Conservation (phyloP, 2,797 vertebrate species). For the Rhincodon typus region DNA sequence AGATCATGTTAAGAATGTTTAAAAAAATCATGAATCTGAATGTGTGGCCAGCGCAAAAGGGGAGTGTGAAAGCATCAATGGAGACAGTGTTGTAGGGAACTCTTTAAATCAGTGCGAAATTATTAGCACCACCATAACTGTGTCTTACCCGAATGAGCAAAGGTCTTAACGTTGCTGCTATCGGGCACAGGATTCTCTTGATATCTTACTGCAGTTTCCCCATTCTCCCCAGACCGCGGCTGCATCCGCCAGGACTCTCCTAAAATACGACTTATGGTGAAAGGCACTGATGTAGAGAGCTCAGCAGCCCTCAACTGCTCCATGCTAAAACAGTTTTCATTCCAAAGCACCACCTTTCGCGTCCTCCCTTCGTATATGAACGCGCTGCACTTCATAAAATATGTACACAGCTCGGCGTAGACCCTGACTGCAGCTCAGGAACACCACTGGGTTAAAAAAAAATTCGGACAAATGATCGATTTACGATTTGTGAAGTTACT, state of each 20-base stretch:
- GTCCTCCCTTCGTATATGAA: not conserved
- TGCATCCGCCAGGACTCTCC: not conserved
- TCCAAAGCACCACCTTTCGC: not conserved
- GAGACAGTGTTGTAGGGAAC: not conserved
- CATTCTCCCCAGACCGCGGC: not conserved
- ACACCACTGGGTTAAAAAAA: not conserved
- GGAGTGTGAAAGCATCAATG: not conserved
- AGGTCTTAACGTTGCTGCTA: not conserved
- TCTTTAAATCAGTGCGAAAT: not conserved
- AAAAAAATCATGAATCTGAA: not conserved
- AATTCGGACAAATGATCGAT: conserved; percentile 13
- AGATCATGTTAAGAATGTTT: not conserved
- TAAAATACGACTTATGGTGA: conserved; percentile 34
- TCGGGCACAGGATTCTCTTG: not conserved
- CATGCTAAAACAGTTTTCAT: not conserved
- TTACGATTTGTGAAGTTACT: conserved; percentile 31
- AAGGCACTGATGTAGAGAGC: not conserved
- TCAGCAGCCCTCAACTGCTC: conserved; percentile 22
- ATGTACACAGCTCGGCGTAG: conserved; percentile 24
- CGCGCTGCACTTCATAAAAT: conserved; percentile 27
- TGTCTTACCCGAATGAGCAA: not conserved
- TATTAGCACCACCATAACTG: not conserved
- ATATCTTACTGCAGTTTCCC: not conserved
- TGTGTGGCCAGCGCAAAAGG: not conserved
- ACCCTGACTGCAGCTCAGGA: not conserved